Evolutionary conservation across 2,888 invertebrate genomes (phyloP), one percentile per base, ranked within the genome.

Genomic region (Bedellia somnulentella): DNA sequence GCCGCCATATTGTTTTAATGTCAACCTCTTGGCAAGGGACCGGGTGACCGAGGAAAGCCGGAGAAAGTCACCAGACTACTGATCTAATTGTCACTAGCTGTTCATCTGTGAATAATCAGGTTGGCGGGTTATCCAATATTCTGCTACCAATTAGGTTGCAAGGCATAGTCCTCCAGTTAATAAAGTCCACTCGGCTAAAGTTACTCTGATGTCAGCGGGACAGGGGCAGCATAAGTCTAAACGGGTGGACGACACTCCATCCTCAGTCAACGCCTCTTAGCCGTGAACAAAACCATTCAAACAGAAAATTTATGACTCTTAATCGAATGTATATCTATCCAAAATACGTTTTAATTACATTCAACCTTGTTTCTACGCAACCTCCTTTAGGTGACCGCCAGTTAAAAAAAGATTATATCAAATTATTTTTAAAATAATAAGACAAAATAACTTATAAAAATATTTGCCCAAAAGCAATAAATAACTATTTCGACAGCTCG

Each of bases 1-100:
- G 57, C 57, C 51, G 52, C 57, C 52, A 57, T 66, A 63, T 64
- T 67, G 61, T 62, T 64, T 58, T 55, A 58, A 57, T 55, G 54
- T 49, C 46, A 39, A 45, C 42, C 43, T 40, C 42, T 48, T 45
- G 44, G 46, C 46, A 47, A 53, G 44, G 47, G 49, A 56, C 47
- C 43, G 36, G 49, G n/a, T n/a, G n/a, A n/a, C n/a, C 23, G 25
- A 47, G 52, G 56, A 57, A 37, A 59, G 52, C 50, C 39, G 57
- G 58, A 55, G 63, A 64, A 63, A 64, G 60, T 59, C 38, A 29
- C 30, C 33, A 31, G 13, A 10, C n/a, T 31, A 37, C 35, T 30
- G 36, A 49, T 49, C 50, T 47, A 52, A 52, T 48, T 44, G 15
- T 34, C 30, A 29, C 35, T 38, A 38, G 9, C 15, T 11, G 11